Percentiles rank a stretch among this genome's conserved stretches.
Conservation (phyloP, 2,888 invertebrate species). For the Calameuta filiformis region DNA sequence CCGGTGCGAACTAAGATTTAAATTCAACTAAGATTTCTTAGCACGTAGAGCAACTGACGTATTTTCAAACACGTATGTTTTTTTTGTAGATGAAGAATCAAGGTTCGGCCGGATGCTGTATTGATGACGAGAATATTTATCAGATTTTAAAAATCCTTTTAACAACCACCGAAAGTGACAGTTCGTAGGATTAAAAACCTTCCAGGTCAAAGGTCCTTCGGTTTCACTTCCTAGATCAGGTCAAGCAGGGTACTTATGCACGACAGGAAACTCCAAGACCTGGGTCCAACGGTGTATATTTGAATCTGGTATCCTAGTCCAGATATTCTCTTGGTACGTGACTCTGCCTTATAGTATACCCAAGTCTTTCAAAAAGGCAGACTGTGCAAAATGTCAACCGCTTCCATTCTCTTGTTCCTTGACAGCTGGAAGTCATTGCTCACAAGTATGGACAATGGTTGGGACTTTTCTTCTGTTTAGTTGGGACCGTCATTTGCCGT, state of each 20-base stretch:
- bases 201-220: not conserved
- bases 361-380: not conserved
- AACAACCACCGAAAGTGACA: not conserved
- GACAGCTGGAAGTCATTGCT: not conserved
- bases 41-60: not conserved
- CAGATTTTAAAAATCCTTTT: not conserved
- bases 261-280: not conserved
- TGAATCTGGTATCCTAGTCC: not conserved
- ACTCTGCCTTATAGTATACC: not conserved
- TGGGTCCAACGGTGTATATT: not conserved
- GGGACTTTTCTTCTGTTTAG: not conserved
- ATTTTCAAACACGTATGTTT: not conserved
- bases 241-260: not conserved
- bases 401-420: not conserved
- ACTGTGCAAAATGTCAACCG: not conserved
- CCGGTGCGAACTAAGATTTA: not conserved
- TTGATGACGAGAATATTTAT: not conserved
- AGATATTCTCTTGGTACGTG: not conserved
- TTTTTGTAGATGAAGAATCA: not conserved
- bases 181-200: not conserved
- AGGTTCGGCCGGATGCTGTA: not conserved
- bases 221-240: not conserved
- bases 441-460: not conserved
- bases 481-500: not conserved
- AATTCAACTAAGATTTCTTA: not conserved